phyloP scores from a whole-genome alignment of 2,888 invertebrate species.

The Drosophila flavopinicola region DNA sequence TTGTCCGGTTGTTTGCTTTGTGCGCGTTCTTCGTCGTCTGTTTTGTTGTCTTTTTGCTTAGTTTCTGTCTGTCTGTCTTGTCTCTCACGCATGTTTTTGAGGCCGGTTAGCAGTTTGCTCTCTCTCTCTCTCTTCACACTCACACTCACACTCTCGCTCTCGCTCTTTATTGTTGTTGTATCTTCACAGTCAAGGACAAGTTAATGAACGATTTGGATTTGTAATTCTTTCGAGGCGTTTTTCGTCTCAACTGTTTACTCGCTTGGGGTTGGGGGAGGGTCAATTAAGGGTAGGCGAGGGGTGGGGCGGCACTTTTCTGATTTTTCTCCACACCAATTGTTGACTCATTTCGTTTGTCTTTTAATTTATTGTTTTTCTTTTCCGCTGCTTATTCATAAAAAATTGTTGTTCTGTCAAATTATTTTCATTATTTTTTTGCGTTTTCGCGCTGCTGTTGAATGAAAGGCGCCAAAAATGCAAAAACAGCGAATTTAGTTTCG shows the following conservation, averaged over 20 bases:
- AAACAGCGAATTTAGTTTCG: slow-evolving; percentile 10
- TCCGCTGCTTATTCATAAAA: slow-evolving; percentile 39
- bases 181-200: slow-evolving; percentile 76
- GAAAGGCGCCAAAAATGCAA: slow-evolving; percentile 40
- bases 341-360: slow-evolving; percentile 31
- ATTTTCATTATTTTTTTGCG: slow-evolving; percentile 26
- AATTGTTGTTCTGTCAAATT: slow-evolving; percentile 19
- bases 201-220: slow-evolving; percentile 74
- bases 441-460: slow-evolving; percentile 36
- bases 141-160: slow-evolving; percentile 21
- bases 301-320: slow-evolving; percentile 20
- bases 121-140: slow-evolving; percentile 15
- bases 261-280: too few relatives aligned
- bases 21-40: slow-evolving; percentile 42
- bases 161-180: slow-evolving; percentile 35
- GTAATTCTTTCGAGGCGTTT: slow-evolving; percentile 31
- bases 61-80: not conserved
- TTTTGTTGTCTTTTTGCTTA: slow-evolving; percentile 26
- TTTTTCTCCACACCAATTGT: slow-evolving; percentile 29
- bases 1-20: slow-evolving; percentile 39
- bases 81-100: slow-evolving; percentile 67
- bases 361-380: slow-evolving; percentile 21
- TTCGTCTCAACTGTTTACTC: slow-evolving; percentile 30
- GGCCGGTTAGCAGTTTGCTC: slow-evolving; percentile 61
- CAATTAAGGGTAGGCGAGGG: not conserved